Conservation (phyloP, 2,888 invertebrate species). For the Blera fallax region DNA sequence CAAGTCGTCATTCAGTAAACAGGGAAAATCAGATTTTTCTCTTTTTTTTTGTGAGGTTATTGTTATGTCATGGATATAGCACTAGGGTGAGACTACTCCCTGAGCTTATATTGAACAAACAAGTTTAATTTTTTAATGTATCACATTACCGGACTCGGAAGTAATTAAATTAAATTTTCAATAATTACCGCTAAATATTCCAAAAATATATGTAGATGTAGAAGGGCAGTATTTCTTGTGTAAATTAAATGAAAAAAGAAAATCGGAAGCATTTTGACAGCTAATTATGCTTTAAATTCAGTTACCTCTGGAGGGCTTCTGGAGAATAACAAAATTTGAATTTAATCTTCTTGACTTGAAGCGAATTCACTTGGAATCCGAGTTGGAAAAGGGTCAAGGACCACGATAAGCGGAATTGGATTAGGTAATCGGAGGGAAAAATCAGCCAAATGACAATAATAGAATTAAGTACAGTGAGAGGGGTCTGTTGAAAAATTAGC, state of each 20-base stretch:
- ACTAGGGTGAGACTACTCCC: background rate
- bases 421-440: constrained; percentile 37
- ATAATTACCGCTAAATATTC: background rate
- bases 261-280: background rate
- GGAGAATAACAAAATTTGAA: background rate
- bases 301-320: background rate
- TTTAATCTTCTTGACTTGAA: constrained; percentile 16
- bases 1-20: background rate
- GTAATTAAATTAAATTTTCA: background rate
- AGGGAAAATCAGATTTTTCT: background rate
- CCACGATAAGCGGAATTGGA: background rate
- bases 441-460: constrained; percentile 35
- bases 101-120: too few relatives aligned
- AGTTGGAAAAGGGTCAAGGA: constrained; percentile 22
- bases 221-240: background rate
- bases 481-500: background rate
- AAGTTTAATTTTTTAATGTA: too few relatives aligned
- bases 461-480: background rate
- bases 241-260: background rate
- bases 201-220: background rate
- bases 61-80: constrained; percentile 11
- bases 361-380: constrained; percentile 9
- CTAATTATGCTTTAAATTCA: background rate
- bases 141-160: too few relatives aligned
- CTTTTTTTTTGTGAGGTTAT: background rate